Percentiles rank a stretch among this genome's conserved stretches.
These are phyloP conservation scores for Cliona cf. orientalis DNA, from an alignment of 37 sponge, comb jelly and placozoan species.

Conservation along the genomic window DNA sequence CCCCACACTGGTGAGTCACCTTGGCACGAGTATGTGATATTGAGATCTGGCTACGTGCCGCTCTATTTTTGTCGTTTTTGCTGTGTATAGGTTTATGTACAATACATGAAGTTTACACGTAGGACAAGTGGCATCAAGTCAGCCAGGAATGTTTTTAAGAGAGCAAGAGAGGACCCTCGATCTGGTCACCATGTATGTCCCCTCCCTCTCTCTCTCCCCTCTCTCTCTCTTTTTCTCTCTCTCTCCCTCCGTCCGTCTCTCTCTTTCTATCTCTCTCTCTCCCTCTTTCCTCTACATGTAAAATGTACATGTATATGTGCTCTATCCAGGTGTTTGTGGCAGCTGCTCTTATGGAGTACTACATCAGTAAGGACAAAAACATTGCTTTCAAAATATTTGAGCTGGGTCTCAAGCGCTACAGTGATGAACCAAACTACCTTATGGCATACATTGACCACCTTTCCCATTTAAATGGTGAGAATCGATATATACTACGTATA, in stretches of 20 bases:
- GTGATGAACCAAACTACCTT: slow-evolving; percentile 75
- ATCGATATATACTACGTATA: not conserved
- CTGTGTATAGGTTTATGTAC: slow-evolving; percentile 79
- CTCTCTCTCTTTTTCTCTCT: not conserved
- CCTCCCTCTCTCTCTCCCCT: not conserved
- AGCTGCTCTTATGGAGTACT: slow-evolving; percentile 97
- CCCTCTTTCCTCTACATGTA: not conserved
- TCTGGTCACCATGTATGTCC: slow-evolving; percentile 73
- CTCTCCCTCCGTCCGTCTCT: not conserved
- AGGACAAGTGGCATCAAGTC: slow-evolving; percentile 85
- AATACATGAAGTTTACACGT: slow-evolving; percentile 93
- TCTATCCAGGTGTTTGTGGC: slow-evolving; percentile 84
- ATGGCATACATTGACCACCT: slow-evolving; percentile 86
- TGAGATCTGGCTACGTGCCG: not conserved
- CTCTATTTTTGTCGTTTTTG: not conserved
- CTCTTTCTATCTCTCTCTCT: not conserved
- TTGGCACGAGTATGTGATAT: not conserved
- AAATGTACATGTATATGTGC: slow-evolving; percentile 3
- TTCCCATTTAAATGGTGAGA: slow-evolving; percentile 87
- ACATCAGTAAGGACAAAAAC: slow-evolving; percentile 83
- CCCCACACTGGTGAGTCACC: slow-evolving; percentile 46
- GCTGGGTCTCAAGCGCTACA: slow-evolving; percentile 90
- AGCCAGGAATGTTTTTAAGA: slow-evolving; percentile 87
- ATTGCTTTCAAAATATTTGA: slow-evolving; percentile 97
- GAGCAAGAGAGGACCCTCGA: slow-evolving; percentile 87